Evolutionary conservation across 2,797 vertebrate genomes (phyloP), one percentile per base, ranked within the genome.

Genomic region (Poecilia wingei): DNA sequence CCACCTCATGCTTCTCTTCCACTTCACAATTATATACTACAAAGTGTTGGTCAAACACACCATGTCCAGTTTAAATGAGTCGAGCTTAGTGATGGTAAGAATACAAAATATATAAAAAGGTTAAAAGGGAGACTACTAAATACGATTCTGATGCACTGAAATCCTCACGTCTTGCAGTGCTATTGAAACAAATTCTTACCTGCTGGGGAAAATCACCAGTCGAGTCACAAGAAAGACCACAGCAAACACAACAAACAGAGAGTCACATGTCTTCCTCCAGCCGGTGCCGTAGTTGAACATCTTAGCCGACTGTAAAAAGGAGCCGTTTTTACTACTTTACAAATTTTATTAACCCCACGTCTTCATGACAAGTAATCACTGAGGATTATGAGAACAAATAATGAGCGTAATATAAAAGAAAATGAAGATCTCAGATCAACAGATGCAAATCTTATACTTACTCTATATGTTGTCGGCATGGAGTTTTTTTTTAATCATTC

Each of bases 251-350:
- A 97, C 80, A 77, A 98, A 98, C 68, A 98, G 91, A 0, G 77
- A 59, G 79, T 98, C 94, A 75, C 96, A 97, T 0, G 87, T 95
- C 84, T 79, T 96, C 82, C 94, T 96, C 97, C 97, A 97, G 80
- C 96, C 96, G 31, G 95, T 82, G 78, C 93, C 96, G 28, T 98
- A 98, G 92, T 97, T 97, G 87, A 97, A 96, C 95, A 98, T 97
- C 92, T 98, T 98, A 31, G 96, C 96, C 47, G 95, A 96, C 97
- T 98, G 93, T 18, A 84, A 55, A 79, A 79, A 73, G 80, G 2
- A 85, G 2, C 41, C 64, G 74, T 45, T 2, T 73, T 12, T 22
- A 39, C 66, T 75, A 72, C 3, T 69, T 46, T 41, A 39, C 0
- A 28, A 68, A 79, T 41, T 33, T 14, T 0, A 64, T 68, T 20